These are phyloP conservation scores for Drosophila sproati DNA, from an alignment of 1,140 invertebrate genomes.

Conservation along the genomic window DNA sequence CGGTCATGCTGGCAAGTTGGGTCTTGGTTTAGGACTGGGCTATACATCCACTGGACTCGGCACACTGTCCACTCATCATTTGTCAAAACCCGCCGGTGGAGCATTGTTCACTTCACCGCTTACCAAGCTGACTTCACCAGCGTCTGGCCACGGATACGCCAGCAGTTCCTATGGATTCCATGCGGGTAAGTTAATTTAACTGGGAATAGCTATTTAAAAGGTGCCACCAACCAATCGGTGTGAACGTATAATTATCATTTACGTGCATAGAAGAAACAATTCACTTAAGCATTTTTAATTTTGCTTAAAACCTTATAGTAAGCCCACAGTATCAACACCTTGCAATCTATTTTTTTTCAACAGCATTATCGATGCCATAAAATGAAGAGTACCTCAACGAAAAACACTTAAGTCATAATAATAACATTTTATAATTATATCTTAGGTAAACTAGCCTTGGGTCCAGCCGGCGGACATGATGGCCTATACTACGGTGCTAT, in stretches of 20 bases:
- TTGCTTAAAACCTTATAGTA: too few relatives aligned
- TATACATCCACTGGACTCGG: constrained; percentile 47
- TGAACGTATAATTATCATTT: too few relatives aligned
- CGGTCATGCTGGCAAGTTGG: constrained; percentile 45
- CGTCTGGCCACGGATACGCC: constrained; percentile 30
- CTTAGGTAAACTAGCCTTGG: constrained; percentile 45
- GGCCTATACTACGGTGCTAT: constrained; percentile 75
- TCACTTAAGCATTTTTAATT: too few relatives aligned
- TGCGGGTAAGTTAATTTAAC: constrained; percentile 38
- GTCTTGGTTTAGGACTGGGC: constrained; percentile 22
- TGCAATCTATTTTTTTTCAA: too few relatives aligned
- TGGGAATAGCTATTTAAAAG: not conserved
- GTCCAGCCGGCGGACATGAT: constrained; percentile 37
- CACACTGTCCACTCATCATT: constrained; percentile 18
- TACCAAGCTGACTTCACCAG: constrained; percentile 52
- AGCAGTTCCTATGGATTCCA: constrained; percentile 61
- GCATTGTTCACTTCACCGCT: constrained; percentile 23
- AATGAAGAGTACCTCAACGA: not conserved
- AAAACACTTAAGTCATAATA: too few relatives aligned
- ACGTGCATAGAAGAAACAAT: too few relatives aligned
- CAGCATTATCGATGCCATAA: not conserved
- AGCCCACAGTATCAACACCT: too few relatives aligned
- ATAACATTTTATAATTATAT: not conserved
- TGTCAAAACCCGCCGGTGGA: constrained; percentile 23
- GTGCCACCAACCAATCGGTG: not conserved